Base-by-base conservation (phyloP, 2,888 invertebrate genomes). In the Ypsolopha scabrella region DNA sequence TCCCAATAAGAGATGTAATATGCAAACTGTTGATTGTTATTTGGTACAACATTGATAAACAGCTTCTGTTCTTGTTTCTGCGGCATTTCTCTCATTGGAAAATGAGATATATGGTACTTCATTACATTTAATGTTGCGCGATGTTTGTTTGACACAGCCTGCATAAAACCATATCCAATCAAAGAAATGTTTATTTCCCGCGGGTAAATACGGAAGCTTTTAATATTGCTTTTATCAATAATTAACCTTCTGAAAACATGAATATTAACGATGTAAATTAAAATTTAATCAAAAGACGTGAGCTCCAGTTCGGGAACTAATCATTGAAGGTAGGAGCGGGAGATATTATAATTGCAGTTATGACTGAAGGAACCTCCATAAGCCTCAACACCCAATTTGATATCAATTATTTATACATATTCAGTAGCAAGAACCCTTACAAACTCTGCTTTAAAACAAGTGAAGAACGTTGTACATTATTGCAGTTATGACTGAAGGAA, bases 271-370 rank as follows among this genome's bases (percentile, higher is more conserved):
- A 39, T 33, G 41, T 49, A 49, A 33, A 34, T 49, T 41, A 41
- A 49, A 49, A 41, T 41, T 49, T 49, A 41, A 41, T 41, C 24
- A 49, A 49, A 11, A 33, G 49, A 41, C 10, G n/a, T 37, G 11
- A 11, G 8, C n/a, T 11, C 24, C 39, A 33, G 39, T 7, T 38
- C 39, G 24, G 11, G 34, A 49, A 49, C 49, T 49, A 49, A 49
- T 49, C 39, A 49, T 33, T 13, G 37, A 14, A 48, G 24, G 13
- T 41, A 6, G 49, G 41, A 24, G 49, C 34, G 11, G 11, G n/a
- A 6, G 39, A n/a, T 72, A 69, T 71, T 68, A 65, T 73, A 69
- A 74, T 73, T 62, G 62, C 62, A 64, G n/a, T n/a, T n/a, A n/a
- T n/a, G n/a, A n/a, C n/a, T n/a, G n/a, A n/a, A n/a, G n/a, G n/a